Evolutionary conservation across 1,140 invertebrate genomes (phyloP), one percentile per base, ranked within the genome.

Genomic region (Heliothis subflexa): DNA sequence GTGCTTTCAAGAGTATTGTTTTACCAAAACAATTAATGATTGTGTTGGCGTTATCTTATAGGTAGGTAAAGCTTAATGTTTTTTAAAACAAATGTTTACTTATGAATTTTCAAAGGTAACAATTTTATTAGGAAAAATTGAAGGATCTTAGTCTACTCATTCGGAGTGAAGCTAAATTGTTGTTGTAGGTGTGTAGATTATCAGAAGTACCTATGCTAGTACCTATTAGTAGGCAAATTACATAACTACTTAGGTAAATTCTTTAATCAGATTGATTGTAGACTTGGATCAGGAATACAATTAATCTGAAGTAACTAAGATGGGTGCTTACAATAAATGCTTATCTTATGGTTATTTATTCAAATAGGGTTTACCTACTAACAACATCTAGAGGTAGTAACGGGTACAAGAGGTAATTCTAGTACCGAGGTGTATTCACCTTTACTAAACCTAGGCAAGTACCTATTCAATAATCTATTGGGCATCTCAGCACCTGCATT

Each of bases 381-480:
- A 47, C 13, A 18, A 47, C 16, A 49, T 12, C 45, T 12, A 66
- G n/a, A n/a, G n/a, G n/a, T n/a, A n/a, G 16, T 49, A 18, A 49
- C 12, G 28, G 28, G 40, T 49, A 64, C 62, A 64, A 64, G 33
- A 25, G 40, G 33, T 21, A 25, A 57, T 28, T 14, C 16, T 59
- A 57, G 16, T 54, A 57, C 45, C 18, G 47, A 57, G 33, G 21
- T 14, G 16, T 71, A 71, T 61, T 55, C 54, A 18, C n/a, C 71
- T 52, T 62, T 62, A 47, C 55, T 61, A 62, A 62, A 57, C 70
- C 0, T 33, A 33, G 2, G 33, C 9, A 40, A 9, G 33, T 9
- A 33, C 16, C 28, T 59, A 73, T 73, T 73, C 71, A 73, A 73
- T 73, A 73, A 75, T 75, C 73, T 62, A 75, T 75, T 64, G 59